Evolutionary conservation across 1,140 invertebrate species (phyloP).

Genomic region (Zaprionus nigranus): DNA sequence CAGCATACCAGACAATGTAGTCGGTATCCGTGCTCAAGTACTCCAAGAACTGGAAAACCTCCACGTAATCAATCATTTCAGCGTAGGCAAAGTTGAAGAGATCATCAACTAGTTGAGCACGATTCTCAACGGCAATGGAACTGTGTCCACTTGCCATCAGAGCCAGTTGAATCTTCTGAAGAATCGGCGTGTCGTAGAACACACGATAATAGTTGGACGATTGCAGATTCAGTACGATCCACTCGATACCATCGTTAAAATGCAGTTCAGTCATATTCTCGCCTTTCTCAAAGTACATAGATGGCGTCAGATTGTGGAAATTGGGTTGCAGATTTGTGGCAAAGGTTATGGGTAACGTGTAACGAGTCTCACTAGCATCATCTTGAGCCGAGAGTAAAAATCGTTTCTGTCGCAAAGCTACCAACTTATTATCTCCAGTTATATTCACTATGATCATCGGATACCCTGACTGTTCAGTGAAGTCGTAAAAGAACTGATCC

Average conservation of each 20-base stretch:
- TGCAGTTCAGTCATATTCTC: slow-evolving; percentile 54
- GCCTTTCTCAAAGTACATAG: slow-evolving; percentile 83
- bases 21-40: slow-evolving; percentile 86
- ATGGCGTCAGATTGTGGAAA: slow-evolving; percentile 86
- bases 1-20: slow-evolving; percentile 86
- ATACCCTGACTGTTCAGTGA: slow-evolving; percentile 95
- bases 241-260: slow-evolving; percentile 69
- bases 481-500: slow-evolving; percentile 87
- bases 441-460: slow-evolving; percentile 89
- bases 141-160: slow-evolving; percentile 81
- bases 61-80: slow-evolving; percentile 85
- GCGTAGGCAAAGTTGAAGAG: slow-evolving; percentile 88
- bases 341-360: slow-evolving; percentile 89
- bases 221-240: slow-evolving; percentile 85
- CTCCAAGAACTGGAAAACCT: slow-evolving; percentile 85
- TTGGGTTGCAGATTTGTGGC: slow-evolving; percentile 84
- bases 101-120: slow-evolving; percentile 92
- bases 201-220: slow-evolving; percentile 88
- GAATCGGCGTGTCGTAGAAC: slow-evolving; percentile 86
- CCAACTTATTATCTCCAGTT: neutral
- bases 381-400: slow-evolving; percentile 83
- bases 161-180: slow-evolving; percentile 84
- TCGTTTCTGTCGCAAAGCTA: slow-evolving; percentile 81
- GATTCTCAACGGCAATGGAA: slow-evolving; percentile 88
- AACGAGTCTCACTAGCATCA: slow-evolving; percentile 79